Conservation (phyloP, 2,888 invertebrate genomes). For the Cenopis cana region DNA sequence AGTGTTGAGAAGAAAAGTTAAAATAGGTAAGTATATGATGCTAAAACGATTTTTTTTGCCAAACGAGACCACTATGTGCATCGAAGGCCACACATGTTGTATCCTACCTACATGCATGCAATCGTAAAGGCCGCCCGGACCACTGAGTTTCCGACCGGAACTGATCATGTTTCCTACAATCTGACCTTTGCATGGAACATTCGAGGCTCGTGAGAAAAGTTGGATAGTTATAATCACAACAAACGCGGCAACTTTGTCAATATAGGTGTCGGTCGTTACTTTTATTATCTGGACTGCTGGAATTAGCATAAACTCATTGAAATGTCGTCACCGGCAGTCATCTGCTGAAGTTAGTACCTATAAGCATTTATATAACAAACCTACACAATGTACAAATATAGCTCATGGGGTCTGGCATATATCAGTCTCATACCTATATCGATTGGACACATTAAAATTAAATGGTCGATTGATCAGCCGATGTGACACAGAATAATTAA, state of each 20-base stretch:
- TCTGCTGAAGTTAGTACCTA: not conserved
- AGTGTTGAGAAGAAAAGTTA: too few species aligned
- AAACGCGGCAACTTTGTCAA: slow-evolving; percentile 13
- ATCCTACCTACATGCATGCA: not conserved
- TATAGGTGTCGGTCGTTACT: slow-evolving; percentile 20
- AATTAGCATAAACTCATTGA: slow-evolving; percentile 19
- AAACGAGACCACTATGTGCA: slow-evolving; percentile 18
- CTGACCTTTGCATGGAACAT: slow-evolving; percentile 37
- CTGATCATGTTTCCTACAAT: slow-evolving; percentile 40
- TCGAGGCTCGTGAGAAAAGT: slow-evolving; percentile 34
- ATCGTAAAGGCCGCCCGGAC: slow-evolving; percentile 24
- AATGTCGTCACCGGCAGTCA: slow-evolving; percentile 5
- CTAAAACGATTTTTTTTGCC: slow-evolving; percentile 12
- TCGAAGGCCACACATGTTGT: slow-evolving; percentile 31
- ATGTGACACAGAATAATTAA: too few species aligned
- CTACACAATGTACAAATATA: too few species aligned
- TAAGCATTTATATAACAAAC: too few species aligned
- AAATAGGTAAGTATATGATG: too few species aligned
- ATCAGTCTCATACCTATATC: too few species aligned
- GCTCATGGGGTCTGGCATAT: too few species aligned
- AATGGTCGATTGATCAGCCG: too few species aligned
- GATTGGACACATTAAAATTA: too few species aligned
- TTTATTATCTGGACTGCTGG: slow-evolving; percentile 19
- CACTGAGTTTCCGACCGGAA: slow-evolving; percentile 39
- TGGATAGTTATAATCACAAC: slow-evolving; percentile 6